A percentile compares a stretch with the other conserved stretches of the same genome.
Conservation (phyloP, 2,888 invertebrate species). For the Tiliacea citrago region DNA sequence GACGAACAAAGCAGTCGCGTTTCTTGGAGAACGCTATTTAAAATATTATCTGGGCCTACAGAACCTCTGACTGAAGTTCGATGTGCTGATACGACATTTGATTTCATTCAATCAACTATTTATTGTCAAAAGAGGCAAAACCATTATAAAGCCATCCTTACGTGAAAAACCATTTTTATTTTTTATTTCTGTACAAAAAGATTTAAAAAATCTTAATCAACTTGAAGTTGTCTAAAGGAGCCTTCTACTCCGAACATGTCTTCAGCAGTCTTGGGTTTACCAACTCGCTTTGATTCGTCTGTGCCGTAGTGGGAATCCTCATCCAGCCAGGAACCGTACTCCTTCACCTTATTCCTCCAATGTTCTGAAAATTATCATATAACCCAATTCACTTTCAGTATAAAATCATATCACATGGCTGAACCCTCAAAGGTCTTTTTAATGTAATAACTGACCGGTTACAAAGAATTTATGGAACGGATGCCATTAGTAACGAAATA, state of each 20-base stretch:
- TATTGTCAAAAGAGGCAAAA: background rate
- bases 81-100: background rate
- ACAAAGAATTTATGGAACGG: background rate
- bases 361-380: conserved; percentile 70
- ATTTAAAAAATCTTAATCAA: conserved; percentile 72
- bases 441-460: background rate
- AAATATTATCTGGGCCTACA: background rate
- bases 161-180: conserved; percentile 19
- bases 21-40: too few species aligned
- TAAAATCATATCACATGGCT: background rate
- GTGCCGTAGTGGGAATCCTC: conserved; percentile 88
- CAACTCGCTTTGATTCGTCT: conserved; percentile 90
- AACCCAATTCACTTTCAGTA: background rate
- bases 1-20: too few species aligned
- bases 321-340: conserved; percentile 87
- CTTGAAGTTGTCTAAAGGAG: conserved; percentile 88
- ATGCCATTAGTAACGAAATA: too few species aligned
- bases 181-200: conserved; percentile 15
- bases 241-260: conserved; percentile 90
- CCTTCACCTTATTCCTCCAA: conserved; percentile 86
- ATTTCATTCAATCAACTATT: background rate
- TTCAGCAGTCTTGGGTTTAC: conserved; percentile 89
- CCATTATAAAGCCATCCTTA: background rate
- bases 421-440: conserved; percentile 1
- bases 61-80: background rate